Percentiles rank a stretch among this genome's conserved stretches.
phyloP scores from a whole-genome alignment of 1,140 invertebrate species.

The Microplitis demolitor region DNA sequence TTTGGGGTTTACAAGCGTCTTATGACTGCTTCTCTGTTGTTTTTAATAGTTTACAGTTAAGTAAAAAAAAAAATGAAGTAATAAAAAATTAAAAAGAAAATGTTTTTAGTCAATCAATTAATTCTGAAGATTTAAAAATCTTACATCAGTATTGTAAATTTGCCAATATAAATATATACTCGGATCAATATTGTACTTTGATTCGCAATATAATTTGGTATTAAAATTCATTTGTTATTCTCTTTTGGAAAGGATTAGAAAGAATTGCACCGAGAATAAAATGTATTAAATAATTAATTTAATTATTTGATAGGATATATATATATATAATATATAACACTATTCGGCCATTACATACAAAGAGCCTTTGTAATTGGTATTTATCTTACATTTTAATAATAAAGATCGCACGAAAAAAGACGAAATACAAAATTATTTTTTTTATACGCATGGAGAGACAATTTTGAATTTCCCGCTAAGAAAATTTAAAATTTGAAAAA shows the following conservation, averaged over 20 bases:
- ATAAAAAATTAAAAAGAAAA: neutral
- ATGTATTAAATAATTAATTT: no score
- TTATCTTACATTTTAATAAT: constrained; percentile 59
- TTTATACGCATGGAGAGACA: neutral
- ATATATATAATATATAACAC: no score
- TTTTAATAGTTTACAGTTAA: neutral
- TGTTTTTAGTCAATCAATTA: neutral
- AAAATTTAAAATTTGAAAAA: no score
- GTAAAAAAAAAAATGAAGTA: neutral
- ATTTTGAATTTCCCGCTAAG: neutral
- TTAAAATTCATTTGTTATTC: no score
- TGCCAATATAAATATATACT: neutral
- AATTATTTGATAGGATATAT: no score
- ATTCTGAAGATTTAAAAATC: constrained; percentile 21
- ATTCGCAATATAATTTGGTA: no score
- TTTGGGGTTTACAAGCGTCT: neutral
- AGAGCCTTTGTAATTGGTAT: constrained; percentile 60
- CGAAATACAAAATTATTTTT: neutral
- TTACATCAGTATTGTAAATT: neutral
- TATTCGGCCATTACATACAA: constrained; percentile 58
- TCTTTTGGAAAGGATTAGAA: no score
- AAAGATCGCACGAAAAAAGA: constrained; percentile 40
- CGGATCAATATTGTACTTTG: no score
- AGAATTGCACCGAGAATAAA: no score
- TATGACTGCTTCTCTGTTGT: neutral